Base-by-base conservation (phyloP, 2,113 vertebrate genomes). In the Hippolais icterina region DNA sequence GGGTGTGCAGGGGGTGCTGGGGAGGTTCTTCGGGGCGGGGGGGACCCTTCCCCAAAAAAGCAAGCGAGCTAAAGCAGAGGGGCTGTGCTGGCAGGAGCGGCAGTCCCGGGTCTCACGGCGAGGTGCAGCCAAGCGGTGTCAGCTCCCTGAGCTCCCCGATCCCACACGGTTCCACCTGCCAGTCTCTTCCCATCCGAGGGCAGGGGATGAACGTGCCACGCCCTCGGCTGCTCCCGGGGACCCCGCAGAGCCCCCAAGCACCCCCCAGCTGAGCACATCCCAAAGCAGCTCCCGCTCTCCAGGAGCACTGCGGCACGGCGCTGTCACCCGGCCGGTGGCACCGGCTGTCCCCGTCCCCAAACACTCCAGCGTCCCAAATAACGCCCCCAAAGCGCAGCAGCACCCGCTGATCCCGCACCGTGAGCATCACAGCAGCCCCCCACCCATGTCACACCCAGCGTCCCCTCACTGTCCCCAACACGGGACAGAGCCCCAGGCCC, bases 11-110 rank as follows among this genome's bases (percentile, higher is more conserved):
- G 85, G 85, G 88, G 15, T 69, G 86, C 52, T 11, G 86, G 93
- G 94, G 89, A 91, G 65, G 44, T 92, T 92, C 95, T 95, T 93
- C 93, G 2, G 61, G 83, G 63, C 2, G 3, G 17, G 47, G 53
- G 46, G 28, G 2, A 78, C 54, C 80, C 29, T 50, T 72, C 80
- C 91, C 90, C 79, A 56, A 29, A 68, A 72, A 72, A 84, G 95
- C 89, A 87, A 96, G 92, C 56, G 14, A 89, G 94, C 90, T 94
- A 95, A 79, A 91, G 87, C 95, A 39, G 71, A 87, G 85, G 88
- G 75, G 88, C n/a, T n/a, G 37, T 74, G 27, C 68, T 27, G 60
- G 86, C 50, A 33, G 66, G 7, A 49, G 76, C 5, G 56, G 76
- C 60, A 70, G 42, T 87, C 91, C n/a, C 3, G 59, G 89, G 57